A percentile compares a stretch with the other conserved stretches of the same genome.
Conservation (phyloP, 2,888 invertebrate genomes). For the Chloromyia formosa region DNA sequence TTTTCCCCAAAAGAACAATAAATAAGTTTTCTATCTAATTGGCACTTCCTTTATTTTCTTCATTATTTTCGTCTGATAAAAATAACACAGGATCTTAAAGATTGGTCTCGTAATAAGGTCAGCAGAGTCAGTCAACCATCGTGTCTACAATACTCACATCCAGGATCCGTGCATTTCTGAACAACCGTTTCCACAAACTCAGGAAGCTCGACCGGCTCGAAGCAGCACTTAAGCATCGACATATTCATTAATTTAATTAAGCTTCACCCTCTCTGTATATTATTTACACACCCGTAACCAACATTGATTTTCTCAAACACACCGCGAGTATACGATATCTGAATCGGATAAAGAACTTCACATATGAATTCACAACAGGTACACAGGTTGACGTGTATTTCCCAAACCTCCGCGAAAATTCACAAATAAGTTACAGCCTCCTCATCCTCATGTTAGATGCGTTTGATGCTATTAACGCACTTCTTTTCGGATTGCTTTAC, state of each 20-base stretch:
- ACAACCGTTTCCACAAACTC: slow-evolving; percentile 79
- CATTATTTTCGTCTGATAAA: too few relatives aligned
- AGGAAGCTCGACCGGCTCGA: slow-evolving; percentile 77
- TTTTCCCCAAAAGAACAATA: too few relatives aligned
- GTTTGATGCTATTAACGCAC: not conserved
- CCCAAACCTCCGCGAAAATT: not conserved
- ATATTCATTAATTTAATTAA: slow-evolving; percentile 36
- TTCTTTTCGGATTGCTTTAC: not conserved
- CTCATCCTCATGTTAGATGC: too few relatives aligned
- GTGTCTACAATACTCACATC: slow-evolving; percentile 78
- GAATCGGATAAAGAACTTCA: too few relatives aligned
- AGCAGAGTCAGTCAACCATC: too few relatives aligned
- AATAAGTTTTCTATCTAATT: too few relatives aligned
- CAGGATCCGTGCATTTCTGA: slow-evolving; percentile 82
- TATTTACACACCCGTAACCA: slow-evolving; percentile 7
- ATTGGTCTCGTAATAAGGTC: too few relatives aligned
- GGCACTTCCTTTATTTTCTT: too few relatives aligned
- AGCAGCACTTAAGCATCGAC: slow-evolving; percentile 79
- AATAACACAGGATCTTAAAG: too few relatives aligned
- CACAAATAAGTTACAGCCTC: not conserved
- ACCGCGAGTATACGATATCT: not conserved
- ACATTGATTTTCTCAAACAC: slow-evolving; percentile 14
- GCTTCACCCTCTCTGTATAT: not conserved
- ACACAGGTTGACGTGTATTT: not conserved
- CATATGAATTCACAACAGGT: slow-evolving; percentile 25